Conservation (phyloP, 2,888 invertebrate species). For the Euspilapteryx auroguttella region DNA sequence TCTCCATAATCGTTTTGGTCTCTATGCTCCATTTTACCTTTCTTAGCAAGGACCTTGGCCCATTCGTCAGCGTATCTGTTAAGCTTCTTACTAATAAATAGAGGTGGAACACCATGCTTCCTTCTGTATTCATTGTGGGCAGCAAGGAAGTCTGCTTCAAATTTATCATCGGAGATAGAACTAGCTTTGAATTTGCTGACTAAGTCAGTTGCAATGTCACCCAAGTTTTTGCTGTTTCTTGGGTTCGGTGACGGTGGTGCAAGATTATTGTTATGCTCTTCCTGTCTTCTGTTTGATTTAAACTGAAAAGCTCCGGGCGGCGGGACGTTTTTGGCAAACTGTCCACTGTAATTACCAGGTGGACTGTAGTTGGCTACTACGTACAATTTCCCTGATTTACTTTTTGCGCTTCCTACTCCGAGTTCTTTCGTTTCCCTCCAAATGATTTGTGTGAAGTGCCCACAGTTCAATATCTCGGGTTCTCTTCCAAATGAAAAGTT, state of each 20-base stretch:
- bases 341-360: conserved; percentile 77
- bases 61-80: conserved; percentile 71
- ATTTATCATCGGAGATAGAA: conserved; percentile 39
- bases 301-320: conserved; percentile 54
- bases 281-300: conserved; percentile 13
- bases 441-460: conserved; percentile 78
- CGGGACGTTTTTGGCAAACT: conserved; percentile 69
- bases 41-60: conserved; percentile 67
- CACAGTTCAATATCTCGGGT: conserved; percentile 65
- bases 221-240: conserved; percentile 30
- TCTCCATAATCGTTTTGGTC: conserved; percentile 80
- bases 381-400: conserved; percentile 75
- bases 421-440: conserved; percentile 77
- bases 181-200: conserved; percentile 33
- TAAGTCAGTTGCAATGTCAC: conserved; percentile 29
- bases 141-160: conserved; percentile 71
- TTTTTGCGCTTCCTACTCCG: conserved; percentile 76
- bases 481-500: conserved; percentile 69
- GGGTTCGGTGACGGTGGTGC: conserved; percentile 21
- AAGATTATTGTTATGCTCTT: conserved; percentile 28
- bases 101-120: conserved; percentile 68
- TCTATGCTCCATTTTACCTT: conserved; percentile 71
- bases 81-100: conserved; percentile 66
- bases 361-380: conserved; percentile 87
- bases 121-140: conserved; percentile 74